Evolutionary conservation across 2,888 invertebrate species (phyloP).

Genomic region (Thereva unica): DNA sequence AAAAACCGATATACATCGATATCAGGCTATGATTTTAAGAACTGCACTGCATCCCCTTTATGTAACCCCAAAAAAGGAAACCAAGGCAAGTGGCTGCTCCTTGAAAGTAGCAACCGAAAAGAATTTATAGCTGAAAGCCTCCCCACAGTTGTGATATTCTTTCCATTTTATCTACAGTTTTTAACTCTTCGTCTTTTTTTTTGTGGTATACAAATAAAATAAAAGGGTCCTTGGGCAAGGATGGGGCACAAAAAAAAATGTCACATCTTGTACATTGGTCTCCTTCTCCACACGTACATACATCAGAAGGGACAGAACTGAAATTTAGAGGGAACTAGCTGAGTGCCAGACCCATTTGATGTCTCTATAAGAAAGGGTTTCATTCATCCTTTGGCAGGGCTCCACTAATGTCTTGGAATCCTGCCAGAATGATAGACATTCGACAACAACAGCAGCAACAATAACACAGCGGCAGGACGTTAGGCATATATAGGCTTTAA

Average conservation of each 20-base stretch:
- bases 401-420: constrained; percentile 38
- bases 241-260: not conserved
- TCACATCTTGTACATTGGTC: constrained; percentile 8
- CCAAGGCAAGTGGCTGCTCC: too few relatives aligned
- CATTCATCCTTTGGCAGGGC: constrained; percentile 36
- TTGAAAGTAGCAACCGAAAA: too few relatives aligned
- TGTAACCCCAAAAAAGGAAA: too few relatives aligned
- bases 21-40: too few relatives aligned
- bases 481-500: constrained; percentile 10
- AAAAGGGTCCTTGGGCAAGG: not conserved
- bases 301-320: not conserved
- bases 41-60: too few relatives aligned
- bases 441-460: constrained; percentile 24
- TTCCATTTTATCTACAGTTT: not conserved
- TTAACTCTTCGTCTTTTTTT: not conserved
- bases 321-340: constrained; percentile 2
- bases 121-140: too few relatives aligned
- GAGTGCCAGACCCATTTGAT: constrained; percentile 20
- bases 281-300: not conserved
- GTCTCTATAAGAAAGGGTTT: constrained; percentile 29
- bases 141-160: not conserved
- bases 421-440: constrained; percentile 35
- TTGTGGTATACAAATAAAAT: not conserved
- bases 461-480: constrained; percentile 14
- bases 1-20: too few relatives aligned